Evolutionary conservation across 2,113 vertebrate genomes (phyloP), one percentile per base, ranked within the genome.

Genomic region (Leptocoma aspasia): DNA sequence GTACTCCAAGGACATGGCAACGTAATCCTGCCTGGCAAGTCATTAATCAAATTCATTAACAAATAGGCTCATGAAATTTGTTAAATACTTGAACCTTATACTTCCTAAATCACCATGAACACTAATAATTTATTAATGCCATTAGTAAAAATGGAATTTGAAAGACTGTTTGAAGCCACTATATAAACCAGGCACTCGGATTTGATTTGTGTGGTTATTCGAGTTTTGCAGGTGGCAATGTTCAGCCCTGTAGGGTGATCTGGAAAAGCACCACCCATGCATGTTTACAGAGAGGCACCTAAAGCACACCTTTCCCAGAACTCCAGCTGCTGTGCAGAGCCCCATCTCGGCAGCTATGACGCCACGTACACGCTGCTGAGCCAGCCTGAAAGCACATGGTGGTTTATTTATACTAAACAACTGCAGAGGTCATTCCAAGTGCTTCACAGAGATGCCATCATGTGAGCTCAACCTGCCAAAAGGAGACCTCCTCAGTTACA

Each of bases 281-380:
- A 6, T 11, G 65, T 66, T 82, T 68, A 78, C 37, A 13, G 30
- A 81, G 39, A 88, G 59, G 59, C 71, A 94, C 45, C 37, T 7
- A 19, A 31, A 45, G 37, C 70, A 78, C 0, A 6, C 33, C 69
- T 63, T 80, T 30, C 45, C 68, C 83, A 57, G 64, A 50, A 30
- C 69, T 54, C 50, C 57, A 77, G 72, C 69, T 23, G 61, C 84
- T 33, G 33, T 3, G 27, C 73, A 33, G 56, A 75, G 92, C 53
- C 22, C 53, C 57, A 79, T 70, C 24, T 63, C 0, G 0, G 65
- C 7, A 13, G 47, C 73, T 26, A 0, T 7, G 49, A 64, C 0
- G 3, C 69, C 15, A 33, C 1, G 5, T 5, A 39, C 30, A 27
- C 0, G 1, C 53, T 70, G 63, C 19, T 44, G 82, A 79, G 68